Evolutionary conservation across 1,140 invertebrate genomes (phyloP).

Genomic region (Drosophila gunungcola): DNA sequence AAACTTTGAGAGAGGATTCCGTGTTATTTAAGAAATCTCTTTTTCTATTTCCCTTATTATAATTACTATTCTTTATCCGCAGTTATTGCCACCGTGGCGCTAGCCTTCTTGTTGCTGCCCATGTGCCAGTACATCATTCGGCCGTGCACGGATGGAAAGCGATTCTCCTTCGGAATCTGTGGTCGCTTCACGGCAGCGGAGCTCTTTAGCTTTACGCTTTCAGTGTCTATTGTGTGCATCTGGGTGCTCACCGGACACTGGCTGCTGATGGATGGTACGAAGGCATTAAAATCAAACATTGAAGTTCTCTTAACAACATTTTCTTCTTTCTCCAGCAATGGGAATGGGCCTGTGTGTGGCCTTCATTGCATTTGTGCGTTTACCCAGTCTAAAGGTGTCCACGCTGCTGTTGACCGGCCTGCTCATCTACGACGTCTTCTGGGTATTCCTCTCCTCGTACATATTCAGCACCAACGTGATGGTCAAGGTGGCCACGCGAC

Average conservation of each 20-base stretch:
- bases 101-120: conserved; percentile 97
- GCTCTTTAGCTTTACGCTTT: conserved; percentile 95
- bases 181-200: conserved; percentile 97
- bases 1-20: no score
- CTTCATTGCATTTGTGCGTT: conserved; percentile 97
- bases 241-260: conserved; percentile 99
- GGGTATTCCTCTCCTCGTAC: conserved; percentile 99
- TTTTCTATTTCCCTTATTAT: not conserved
- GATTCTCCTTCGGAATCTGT: conserved; percentile 96
- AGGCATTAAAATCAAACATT: not conserved
- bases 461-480: conserved; percentile 99
- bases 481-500: conserved; percentile 95
- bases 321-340: conserved; percentile 88
- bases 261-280: conserved; percentile 97
- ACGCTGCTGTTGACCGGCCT: conserved; percentile 96
- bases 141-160: conserved; percentile 93
- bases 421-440: conserved; percentile 98
- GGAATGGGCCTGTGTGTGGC: conserved; percentile 99
- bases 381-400: conserved; percentile 98
- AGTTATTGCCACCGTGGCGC: conserved; percentile 98
- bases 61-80: conserved; percentile 32
- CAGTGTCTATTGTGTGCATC: conserved; percentile 96
- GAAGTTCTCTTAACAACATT: not conserved
- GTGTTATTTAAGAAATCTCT: no score
- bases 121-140: conserved; percentile 98